These are phyloP conservation scores for Diachasma alloeum DNA, from an alignment of 1,140 invertebrate species.

Conservation along the genomic window DNA sequence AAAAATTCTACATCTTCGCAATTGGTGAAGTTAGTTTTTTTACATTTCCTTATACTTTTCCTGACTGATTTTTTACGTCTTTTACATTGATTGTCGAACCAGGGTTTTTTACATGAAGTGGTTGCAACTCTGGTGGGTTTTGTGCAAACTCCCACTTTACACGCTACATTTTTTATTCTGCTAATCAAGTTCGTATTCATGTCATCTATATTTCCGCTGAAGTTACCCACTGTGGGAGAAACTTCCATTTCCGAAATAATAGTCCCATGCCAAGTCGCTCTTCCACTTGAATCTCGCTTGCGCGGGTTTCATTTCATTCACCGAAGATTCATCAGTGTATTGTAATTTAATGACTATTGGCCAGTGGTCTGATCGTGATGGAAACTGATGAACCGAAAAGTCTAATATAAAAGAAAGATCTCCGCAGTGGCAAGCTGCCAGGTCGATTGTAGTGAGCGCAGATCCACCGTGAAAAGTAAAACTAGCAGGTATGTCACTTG, in stretches of 20 bases:
- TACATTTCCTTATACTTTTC: not conserved
- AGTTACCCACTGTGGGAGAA: too few species aligned
- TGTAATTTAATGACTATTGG: not conserved
- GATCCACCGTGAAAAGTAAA: not conserved
- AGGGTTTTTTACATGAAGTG: not conserved
- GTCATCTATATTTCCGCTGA: too few species aligned
- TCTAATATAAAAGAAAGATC: not conserved
- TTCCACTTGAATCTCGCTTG: not conserved
- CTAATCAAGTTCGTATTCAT: not conserved
- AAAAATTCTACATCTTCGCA: not conserved
- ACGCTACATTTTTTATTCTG: not conserved
- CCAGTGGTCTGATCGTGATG: not conserved
- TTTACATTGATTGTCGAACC: not conserved
- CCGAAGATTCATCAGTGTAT: not conserved
- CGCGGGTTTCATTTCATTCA: not conserved
- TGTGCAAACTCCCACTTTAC: not conserved
- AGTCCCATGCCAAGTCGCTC: not conserved
- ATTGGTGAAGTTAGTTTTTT: not conserved
- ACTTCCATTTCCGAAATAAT: too few species aligned
- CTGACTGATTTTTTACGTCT: not conserved
- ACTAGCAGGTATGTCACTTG: not conserved
- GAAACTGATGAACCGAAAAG: not conserved
- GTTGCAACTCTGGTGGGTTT: not conserved
- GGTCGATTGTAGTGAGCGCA: not conserved
- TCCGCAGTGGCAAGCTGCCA: not conserved